Evolutionary conservation across 2,888 invertebrate genomes (phyloP).

Genomic region (Sycophila texana): DNA sequence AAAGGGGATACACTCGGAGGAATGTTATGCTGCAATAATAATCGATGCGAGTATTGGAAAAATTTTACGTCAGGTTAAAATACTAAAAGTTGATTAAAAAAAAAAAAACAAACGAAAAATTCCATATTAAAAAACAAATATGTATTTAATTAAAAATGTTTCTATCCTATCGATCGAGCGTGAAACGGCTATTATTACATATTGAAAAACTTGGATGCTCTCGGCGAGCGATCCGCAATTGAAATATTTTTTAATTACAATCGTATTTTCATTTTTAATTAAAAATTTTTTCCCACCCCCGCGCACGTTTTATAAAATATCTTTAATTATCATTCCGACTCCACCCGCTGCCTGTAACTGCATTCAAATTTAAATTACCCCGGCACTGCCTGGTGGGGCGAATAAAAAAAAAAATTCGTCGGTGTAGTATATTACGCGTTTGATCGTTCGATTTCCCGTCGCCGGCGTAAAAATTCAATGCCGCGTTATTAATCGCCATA

Average conservation of each 20-base stretch:
- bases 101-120: too few relatives aligned
- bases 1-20: not conserved
- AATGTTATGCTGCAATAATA: too few relatives aligned
- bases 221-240: slow-evolving; percentile 3
- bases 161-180: slow-evolving; percentile 24
- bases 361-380: not conserved
- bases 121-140: not conserved
- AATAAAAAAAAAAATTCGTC: too few relatives aligned
- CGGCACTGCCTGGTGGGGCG: not conserved
- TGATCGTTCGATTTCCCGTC: too few relatives aligned
- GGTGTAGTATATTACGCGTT: too few relatives aligned
- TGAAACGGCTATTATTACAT: slow-evolving; percentile 15
- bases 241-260: slow-evolving; percentile 49
- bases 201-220: slow-evolving; percentile 19
- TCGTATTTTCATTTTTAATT: slow-evolving; percentile 41
- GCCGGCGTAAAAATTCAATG: not conserved
- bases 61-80: not conserved
- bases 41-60: slow-evolving; percentile 19
- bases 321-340: slow-evolving; percentile 39
- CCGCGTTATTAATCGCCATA: too few relatives aligned
- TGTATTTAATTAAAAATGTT: slow-evolving; percentile 48
- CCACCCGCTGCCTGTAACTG: not conserved
- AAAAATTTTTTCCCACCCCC: slow-evolving; percentile 3
- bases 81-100: slow-evolving; percentile 7
- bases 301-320: slow-evolving; percentile 37